Percentiles rank a stretch among this genome's conserved stretches.
phyloP scores from a whole-genome alignment of 37 sponge, comb jelly and placozoan species.

The Cliona cf. orientalis region DNA sequence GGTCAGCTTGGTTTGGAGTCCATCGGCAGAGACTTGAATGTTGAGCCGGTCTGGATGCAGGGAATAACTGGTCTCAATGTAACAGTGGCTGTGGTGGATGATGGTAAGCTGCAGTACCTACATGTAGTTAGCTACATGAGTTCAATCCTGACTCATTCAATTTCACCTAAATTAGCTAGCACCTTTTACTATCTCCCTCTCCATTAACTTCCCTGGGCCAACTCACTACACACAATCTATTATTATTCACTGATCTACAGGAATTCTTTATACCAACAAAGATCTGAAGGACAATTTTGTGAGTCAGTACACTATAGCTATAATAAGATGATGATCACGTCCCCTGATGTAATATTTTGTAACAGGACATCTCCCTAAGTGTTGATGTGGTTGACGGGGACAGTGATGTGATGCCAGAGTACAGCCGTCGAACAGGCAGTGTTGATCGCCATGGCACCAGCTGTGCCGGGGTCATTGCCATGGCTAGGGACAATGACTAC shows the following conservation, averaged over 20 bases:
- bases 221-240: too few relatives aligned
- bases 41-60: slow-evolving; percentile 84
- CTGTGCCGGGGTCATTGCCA: slow-evolving; percentile 95
- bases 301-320: too few relatives aligned
- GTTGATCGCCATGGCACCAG: slow-evolving; percentile 99
- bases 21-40: slow-evolving; percentile 61
- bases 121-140: too few relatives aligned
- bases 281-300: background rate
- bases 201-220: too few relatives aligned
- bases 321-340: too few relatives aligned
- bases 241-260: background rate
- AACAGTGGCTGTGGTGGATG: slow-evolving; percentile 81
- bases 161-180: background rate
- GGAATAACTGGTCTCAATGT: slow-evolving; percentile 84
- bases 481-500: slow-evolving; percentile 71
- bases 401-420: too few relatives aligned
- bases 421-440: too few relatives aligned
- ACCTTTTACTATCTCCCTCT: too few relatives aligned
- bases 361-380: too few relatives aligned
- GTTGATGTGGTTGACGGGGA: too few relatives aligned
- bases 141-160: too few relatives aligned
- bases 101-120: slow-evolving; percentile 44
- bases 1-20: slow-evolving; percentile 34
- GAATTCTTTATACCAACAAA: background rate
- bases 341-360: too few relatives aligned